These are phyloP conservation scores for Leucania comma DNA, from an alignment of 2,888 invertebrate species.

Conservation along the genomic window DNA sequence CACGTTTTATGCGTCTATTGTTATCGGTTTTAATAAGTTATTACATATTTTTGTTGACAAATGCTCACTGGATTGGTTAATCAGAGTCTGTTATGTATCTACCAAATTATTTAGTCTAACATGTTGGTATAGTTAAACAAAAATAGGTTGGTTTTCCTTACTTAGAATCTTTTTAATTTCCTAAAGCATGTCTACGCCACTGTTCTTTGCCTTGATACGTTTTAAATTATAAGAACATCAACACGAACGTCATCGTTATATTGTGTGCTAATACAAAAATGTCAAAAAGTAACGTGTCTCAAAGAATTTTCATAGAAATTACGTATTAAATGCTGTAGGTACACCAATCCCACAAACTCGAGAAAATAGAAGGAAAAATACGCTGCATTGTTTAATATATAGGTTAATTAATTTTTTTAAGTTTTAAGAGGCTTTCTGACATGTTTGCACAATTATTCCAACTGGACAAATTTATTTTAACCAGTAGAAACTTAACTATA, in stretches of 20 bases:
- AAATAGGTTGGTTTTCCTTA: background rate
- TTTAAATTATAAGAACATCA: conserved; percentile 17
- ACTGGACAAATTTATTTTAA: conserved; percentile 14
- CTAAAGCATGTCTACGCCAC: background rate
- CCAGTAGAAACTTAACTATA: conserved; percentile 11
- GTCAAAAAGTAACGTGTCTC: conserved; percentile 43
- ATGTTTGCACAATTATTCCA: conserved; percentile 13
- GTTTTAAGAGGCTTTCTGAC: conserved; percentile 24
- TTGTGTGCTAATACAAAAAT: conserved; percentile 48
- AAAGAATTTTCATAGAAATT: conserved; percentile 39
- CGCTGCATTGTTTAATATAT: conserved; percentile 7
- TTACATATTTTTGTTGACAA: conserved; percentile 29
- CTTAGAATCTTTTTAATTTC: conserved; percentile 22
- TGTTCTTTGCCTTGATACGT: background rate
- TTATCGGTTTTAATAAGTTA: conserved; percentile 15
- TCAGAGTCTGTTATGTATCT: background rate
- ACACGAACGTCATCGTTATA: conserved; percentile 9
- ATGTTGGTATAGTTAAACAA: background rate
- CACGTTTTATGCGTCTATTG: conserved; percentile 36
- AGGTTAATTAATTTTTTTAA: conserved; percentile 19
- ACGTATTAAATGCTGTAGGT: conserved; percentile 18
- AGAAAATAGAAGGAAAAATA: conserved; percentile 19
- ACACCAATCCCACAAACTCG: conserved; percentile 14
- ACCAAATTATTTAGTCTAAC: background rate
- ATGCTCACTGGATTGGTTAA: conserved; percentile 17